Evolutionary conservation across 2,113 vertebrate species (phyloP), one percentile per base, ranked within the genome.

Genomic region (Montifringilla adamsi): DNA sequence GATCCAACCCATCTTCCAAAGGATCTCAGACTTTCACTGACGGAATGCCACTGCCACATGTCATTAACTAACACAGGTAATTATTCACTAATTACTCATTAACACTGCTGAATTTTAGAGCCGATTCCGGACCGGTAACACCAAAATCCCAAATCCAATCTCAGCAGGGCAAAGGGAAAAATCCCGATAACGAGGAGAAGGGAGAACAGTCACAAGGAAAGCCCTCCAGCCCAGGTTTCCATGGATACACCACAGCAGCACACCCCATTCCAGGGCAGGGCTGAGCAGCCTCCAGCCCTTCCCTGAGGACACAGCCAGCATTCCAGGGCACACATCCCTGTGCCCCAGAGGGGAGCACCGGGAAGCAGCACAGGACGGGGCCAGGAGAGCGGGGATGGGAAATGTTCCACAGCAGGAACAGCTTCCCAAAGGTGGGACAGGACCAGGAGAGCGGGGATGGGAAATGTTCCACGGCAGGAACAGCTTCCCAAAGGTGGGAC

Each of bases 51-150:
- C 43, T 4, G 31, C 20, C 52, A 19, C 77, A 2, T 0, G 4
- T 1, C 69, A 15, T 15, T 47, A n/a, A 47, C 59, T 21, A 68
- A 7, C 28, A n/a, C 10, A 16, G 31, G 5, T 1, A 24, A 41
- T 56, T 44, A n/a, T 6, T n/a, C 33, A 58, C 55, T 58, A 15
- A 44, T 59, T 33, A 7, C 3, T 14, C 22, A 53, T 30, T 4
- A 69, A 4, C 1, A 4, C 31, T 3, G 44, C 31, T 0, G 0
- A 15, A 52, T 8, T 20, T 44, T 9, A 33, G 44, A 7, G 30
- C 4, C 2, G 0, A 15, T 10, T 41, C 43, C 0, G 1, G 47
- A 1, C 13, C 0, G 3, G 7, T 27, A 35, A 5, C 0, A 3
- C 6, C 1, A 0, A 4, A 21, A 11, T 18, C 43, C n/a, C 70